phyloP scores from a whole-genome alignment of 2,113 vertebrate genomes.

The Fregetta grallaria region DNA sequence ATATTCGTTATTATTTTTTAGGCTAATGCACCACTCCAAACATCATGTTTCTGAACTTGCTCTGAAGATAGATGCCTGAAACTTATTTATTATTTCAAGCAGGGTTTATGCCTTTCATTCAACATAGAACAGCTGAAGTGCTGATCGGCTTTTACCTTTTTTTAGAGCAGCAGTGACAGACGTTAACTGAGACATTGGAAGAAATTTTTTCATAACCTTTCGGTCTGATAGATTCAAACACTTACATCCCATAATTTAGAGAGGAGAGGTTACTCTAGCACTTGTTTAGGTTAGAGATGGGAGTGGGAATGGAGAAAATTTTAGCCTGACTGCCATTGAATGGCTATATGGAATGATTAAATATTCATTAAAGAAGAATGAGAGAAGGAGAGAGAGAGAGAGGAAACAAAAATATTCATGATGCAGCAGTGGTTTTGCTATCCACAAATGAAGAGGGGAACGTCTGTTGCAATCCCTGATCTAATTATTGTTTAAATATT shows the following conservation, averaged over 20 bases:
- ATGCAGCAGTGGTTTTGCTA: neutral
- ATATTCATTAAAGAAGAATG: neutral
- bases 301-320: neutral
- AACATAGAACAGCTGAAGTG: neutral
- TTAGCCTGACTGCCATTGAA: neutral
- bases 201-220: neutral
- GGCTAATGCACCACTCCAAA: neutral
- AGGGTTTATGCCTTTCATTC: neutral
- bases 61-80: neutral
- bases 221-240: neutral
- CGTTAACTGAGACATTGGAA: neutral
- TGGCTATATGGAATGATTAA: neutral
- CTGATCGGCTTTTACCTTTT: neutral
- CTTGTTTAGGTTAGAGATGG: neutral
- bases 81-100: neutral
- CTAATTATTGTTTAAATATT: slow-evolving; percentile 37
- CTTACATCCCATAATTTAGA: neutral
- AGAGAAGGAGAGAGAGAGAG: neutral
- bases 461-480: neutral
- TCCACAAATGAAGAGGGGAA: neutral
- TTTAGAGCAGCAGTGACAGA: neutral
- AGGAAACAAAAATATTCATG: neutral
- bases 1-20: neutral
- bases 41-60: neutral
- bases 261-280: neutral